These are phyloP conservation scores for Meandrusa payeni DNA, from an alignment of 2,888 invertebrate species.

Conservation along the genomic window DNA sequence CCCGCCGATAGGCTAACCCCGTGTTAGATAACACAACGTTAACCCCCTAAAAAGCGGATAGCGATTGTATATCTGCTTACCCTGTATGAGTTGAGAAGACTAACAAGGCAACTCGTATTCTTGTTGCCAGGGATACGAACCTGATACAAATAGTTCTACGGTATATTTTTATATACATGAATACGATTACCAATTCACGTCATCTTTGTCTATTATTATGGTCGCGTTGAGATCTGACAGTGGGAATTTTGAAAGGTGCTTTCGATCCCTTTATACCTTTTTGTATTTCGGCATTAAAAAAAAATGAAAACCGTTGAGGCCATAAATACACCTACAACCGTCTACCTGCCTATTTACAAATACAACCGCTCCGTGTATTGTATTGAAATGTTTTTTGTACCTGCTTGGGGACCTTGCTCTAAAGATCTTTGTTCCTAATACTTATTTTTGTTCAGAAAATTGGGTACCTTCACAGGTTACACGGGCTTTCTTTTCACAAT, in stretches of 20 bases:
- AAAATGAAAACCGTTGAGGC: conserved; percentile 51
- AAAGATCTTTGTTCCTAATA: conserved; percentile 56
- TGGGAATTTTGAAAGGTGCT: conserved; percentile 74
- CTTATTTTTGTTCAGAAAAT: conserved; percentile 49
- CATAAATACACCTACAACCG: conserved; percentile 74
- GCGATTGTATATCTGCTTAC: too few species aligned
- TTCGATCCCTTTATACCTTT: conserved; percentile 43
- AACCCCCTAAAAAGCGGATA: too few species aligned
- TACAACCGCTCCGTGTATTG: conserved; percentile 63
- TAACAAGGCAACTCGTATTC: too few species aligned
- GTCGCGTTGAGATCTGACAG: conserved; percentile 32
- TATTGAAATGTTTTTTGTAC: conserved; percentile 53
- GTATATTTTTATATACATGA: background rate
- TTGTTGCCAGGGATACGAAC: too few species aligned
- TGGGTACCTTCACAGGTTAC: conserved; percentile 21
- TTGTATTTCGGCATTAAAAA: conserved; percentile 39
- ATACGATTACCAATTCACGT: conserved; percentile 12
- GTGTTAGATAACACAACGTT: too few species aligned
- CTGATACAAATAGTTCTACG: too few species aligned
- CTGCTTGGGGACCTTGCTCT: conserved; percentile 50
- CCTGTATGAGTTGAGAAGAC: too few species aligned
- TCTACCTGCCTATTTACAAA: conserved; percentile 78
- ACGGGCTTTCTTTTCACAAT: conserved; percentile 22
- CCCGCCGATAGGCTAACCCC: too few species aligned
- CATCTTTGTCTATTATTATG: conserved; percentile 10